Conservation (phyloP, 2,888 invertebrate genomes). For the Trachelus tabidus region DNA sequence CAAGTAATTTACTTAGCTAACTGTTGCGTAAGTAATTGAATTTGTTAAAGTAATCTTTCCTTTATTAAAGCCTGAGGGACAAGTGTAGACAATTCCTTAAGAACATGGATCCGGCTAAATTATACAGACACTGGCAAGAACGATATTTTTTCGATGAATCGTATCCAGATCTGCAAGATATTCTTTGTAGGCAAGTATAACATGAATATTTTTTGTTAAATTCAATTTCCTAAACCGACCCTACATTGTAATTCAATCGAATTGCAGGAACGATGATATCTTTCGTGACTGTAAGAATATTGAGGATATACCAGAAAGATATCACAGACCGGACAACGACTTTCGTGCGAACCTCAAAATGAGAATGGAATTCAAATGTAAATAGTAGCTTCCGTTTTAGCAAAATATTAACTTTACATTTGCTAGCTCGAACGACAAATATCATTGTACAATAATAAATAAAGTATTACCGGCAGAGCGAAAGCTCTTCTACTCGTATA, state of each 20-base stretch:
- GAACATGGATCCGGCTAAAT: conserved; percentile 35
- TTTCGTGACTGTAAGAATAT: conserved; percentile 34
- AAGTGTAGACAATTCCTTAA: conserved; percentile 50
- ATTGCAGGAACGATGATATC: conserved; percentile 21
- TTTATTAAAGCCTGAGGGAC: conserved; percentile 39
- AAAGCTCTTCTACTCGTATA: not conserved
- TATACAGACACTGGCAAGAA: conserved; percentile 49
- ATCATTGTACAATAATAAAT: not conserved
- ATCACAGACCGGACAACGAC: not conserved
- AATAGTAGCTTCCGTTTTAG: not conserved
- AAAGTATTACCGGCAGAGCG: not conserved
- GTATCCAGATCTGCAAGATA: conserved; percentile 28
- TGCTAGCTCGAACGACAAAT: not conserved
- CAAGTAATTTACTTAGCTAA: conserved; percentile 32
- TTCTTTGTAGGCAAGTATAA: conserved; percentile 44
- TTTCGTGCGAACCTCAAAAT: conserved; percentile 24
- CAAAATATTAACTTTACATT: not conserved
- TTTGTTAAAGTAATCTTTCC: not conserved
- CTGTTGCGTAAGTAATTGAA: not conserved
- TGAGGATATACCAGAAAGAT: not conserved
- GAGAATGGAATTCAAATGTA: conserved; percentile 24
- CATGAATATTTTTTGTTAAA: not conserved
- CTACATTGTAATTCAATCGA: not conserved
- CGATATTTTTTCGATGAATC: conserved; percentile 31
- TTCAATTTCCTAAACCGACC: not conserved